These are phyloP conservation scores for Meriones unguiculatus DNA, from an alignment of 2,113 vertebrate genomes.

Conservation along the genomic window DNA sequence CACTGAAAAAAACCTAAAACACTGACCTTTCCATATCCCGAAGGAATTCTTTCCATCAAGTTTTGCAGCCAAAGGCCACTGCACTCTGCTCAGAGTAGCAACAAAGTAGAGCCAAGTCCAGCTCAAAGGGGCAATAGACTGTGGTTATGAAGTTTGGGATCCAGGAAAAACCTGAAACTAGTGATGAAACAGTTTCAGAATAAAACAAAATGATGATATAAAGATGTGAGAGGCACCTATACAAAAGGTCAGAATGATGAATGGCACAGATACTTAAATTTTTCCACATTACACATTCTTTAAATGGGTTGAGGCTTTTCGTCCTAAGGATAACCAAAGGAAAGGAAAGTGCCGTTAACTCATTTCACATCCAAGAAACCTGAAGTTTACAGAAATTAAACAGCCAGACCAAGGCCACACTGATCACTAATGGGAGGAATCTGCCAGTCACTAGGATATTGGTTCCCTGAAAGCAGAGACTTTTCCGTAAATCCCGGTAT, in stretches of 20 bases:
- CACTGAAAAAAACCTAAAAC: neutral
- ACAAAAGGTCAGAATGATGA: neutral
- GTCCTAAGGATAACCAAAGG: neutral
- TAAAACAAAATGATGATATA: neutral
- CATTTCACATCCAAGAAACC: neutral
- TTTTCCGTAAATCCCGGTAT: neutral
- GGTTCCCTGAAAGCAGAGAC: neutral
- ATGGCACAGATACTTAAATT: neutral
- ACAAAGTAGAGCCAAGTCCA: neutral
- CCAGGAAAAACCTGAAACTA: neutral
- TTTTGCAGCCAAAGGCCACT: neutral
- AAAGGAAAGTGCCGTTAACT: neutral
- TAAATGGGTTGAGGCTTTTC: neutral
- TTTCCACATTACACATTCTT: neutral
- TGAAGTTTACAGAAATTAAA: neutral
- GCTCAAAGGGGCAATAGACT: neutral
- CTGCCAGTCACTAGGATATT: neutral
- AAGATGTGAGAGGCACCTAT: neutral
- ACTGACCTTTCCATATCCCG: neutral
- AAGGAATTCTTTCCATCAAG: neutral
- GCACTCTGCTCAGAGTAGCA: neutral
- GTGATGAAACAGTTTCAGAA: neutral
- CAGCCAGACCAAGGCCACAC: neutral
- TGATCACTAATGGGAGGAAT: neutral
- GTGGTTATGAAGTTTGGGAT: neutral